Evolutionary conservation across 2,797 vertebrate genomes (phyloP), one percentile per base, ranked within the genome.

Genomic region (Hypotaenidia okinawae): DNA sequence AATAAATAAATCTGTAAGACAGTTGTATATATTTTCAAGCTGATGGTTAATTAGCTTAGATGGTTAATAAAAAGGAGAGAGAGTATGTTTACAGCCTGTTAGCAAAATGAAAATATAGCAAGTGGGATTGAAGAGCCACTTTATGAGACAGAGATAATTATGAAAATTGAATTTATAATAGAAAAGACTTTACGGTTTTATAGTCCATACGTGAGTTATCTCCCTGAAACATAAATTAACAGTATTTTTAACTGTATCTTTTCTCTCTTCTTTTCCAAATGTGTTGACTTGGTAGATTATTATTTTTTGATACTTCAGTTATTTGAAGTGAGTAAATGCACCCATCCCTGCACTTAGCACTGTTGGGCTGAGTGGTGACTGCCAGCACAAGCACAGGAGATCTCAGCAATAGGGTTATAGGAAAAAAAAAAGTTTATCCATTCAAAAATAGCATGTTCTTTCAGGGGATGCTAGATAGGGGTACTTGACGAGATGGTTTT

Each of bases 1-100:
- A 47, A 47, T 23, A 22, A 22, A 47, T 22, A 11, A 47, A 54
- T 79, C 80, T 80, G 41, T 52, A 66, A 87, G 70, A 57, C 55
- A 80, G 47, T 79, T 45, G 33, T 86, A 62, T 86, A 4, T 81
- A 25, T 85, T 93, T 89, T 87, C 68, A 76, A 69, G 55, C 70
- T 91, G 81, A 66, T 94, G 58, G 76, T 72, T 97, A 94, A 93
- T 97, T 96, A 97, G 55, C 18, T 39, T 47, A 47, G 47, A 58
- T 58, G 43, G 52, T 95, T 97, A 96, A 96, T 96, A 95, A 96
- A 96, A 85, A 87, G 64, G 28, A 76, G 85, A 85, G 85, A 84
- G 73, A 78, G 18, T 90, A 37, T 84, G 85, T 92, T 96, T 96
- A 88, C 73, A 95, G 73, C 80, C 61, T 91, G 87, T 87, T 96